Base-by-base conservation (phyloP, 1,140 invertebrate species). In the Semibalanus balanoides region DNA sequence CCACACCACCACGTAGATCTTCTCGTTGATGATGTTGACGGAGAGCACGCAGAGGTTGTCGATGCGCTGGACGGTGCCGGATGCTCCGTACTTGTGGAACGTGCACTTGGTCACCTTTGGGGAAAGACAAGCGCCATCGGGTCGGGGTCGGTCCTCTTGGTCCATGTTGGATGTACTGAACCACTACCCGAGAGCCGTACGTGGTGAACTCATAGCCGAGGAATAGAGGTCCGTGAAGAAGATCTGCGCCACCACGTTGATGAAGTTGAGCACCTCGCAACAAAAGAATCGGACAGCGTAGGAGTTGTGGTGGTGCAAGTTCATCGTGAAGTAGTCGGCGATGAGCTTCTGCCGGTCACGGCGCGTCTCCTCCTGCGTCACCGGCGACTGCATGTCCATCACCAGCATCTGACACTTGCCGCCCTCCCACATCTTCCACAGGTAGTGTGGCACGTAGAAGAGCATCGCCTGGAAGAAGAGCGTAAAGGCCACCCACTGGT, bases 381-480 rank as follows among this genome's bases (percentile, higher is more conserved):
- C 40, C n/a, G 75, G 78, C 64, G 74, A 74, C n/a, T 77, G 76
- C 77, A 78, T 71, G 3, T 74, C 31, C 31, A 70, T 76, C 9
- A 82, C 77, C 31, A 84, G 79, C 30, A 79, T 77, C 73, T 80
- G 77, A 17, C 83, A 77, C n/a, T 79, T 80, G 19, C 81, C 81
- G 29, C 76, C 78, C 78, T 84, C 83, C 76, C 77, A 79, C 30
- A 78, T 78, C 76, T 91, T 92, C 91, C 91, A 93, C 0, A 93
- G 79, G 81, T 89, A 91, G 3, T 88, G 85, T 0, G 91, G 91
- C 64, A 89, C 82, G 81, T n/a, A n/a, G n/a, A n/a, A n/a, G n/a
- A n/a, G n/a, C n/a, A n/a, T n/a, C n/a, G n/a, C n/a, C n/a, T n/a
- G 91, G 74, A 83, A 91, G 81, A 93, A 93, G 28, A 91, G 81